These are phyloP conservation scores for Machimus atricapillus DNA, from an alignment of 2,888 invertebrate genomes.

Conservation along the genomic window DNA sequence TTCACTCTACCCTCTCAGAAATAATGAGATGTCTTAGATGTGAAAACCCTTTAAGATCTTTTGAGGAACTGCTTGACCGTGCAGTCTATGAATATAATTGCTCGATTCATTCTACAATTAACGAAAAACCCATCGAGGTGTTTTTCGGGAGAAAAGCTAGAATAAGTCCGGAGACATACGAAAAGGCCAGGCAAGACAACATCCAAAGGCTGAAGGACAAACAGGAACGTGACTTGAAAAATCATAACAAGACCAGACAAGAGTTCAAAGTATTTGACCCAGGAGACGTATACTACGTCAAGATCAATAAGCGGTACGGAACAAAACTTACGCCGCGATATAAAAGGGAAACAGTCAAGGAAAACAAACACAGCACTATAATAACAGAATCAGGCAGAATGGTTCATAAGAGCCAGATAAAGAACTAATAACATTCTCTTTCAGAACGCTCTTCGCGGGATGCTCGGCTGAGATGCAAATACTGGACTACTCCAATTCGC, in stretches of 20 bases:
- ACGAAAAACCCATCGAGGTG: neutral
- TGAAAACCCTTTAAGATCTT: slow-evolving; percentile 37
- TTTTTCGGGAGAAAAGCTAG: neutral
- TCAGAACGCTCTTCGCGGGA: neutral
- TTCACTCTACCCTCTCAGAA: slow-evolving; percentile 47
- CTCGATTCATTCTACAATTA: slow-evolving; percentile 41
- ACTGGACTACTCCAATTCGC: slow-evolving; percentile 34
- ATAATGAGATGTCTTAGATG: slow-evolving; percentile 47
- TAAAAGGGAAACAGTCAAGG: neutral
- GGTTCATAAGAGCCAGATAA: slow-evolving; percentile 7
- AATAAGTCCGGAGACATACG: neutral
- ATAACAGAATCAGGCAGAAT: neutral
- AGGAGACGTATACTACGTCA: slow-evolving; percentile 42
- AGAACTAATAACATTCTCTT: slow-evolving; percentile 1
- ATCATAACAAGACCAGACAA: slow-evolving; percentile 38
- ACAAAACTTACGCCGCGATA: neutral
- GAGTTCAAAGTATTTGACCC: slow-evolving; percentile 6
- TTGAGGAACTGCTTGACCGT: slow-evolving; percentile 45
- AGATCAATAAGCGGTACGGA: neutral
- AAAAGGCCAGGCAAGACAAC: neutral
- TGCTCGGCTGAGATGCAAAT: slow-evolving; percentile 32
- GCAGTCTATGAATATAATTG: slow-evolving; percentile 33
- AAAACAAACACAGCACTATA: neutral
- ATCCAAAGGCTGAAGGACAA: neutral
- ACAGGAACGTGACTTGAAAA: slow-evolving; percentile 34